These are phyloP conservation scores for Mythimna albipuncta DNA, from an alignment of 2,888 invertebrate species.

Conservation along the genomic window DNA sequence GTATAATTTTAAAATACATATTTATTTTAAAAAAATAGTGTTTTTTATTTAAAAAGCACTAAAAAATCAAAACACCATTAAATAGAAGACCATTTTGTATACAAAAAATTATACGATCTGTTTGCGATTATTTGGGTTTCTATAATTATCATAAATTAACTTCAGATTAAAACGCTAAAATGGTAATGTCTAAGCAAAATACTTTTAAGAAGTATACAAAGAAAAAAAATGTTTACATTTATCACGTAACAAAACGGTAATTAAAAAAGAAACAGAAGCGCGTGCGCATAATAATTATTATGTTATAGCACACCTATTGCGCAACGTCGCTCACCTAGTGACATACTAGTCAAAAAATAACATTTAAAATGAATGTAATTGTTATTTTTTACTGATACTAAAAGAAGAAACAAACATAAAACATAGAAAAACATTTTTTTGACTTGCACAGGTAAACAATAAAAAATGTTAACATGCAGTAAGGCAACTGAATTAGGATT, in stretches of 20 bases:
- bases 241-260: slow-evolving; percentile 30
- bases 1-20: too few relatives aligned
- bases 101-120: neutral
- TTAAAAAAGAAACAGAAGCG: slow-evolving; percentile 42
- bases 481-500: too few relatives aligned
- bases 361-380: slow-evolving; percentile 14
- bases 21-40: too few relatives aligned
- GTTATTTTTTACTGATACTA: slow-evolving; percentile 12
- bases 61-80: too few relatives aligned
- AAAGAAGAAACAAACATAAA: too few relatives aligned
- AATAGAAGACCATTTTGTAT: too few relatives aligned
- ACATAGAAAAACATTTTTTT: too few relatives aligned
- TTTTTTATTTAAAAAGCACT: too few relatives aligned
- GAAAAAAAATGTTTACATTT: neutral
- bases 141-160: neutral
- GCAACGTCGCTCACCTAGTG: slow-evolving; percentile 42
- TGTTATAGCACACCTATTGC: slow-evolving; percentile 46
- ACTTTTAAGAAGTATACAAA: neutral
- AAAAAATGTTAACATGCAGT: too few relatives aligned
- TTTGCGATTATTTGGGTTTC: neutral
- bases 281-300: slow-evolving; percentile 28
- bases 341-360: slow-evolving; percentile 30
- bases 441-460: too few relatives aligned
- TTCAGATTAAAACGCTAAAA: too few relatives aligned
- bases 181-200: neutral